A percentile compares a stretch with the other conserved stretches of the same genome.
These are phyloP conservation scores for Psilopsiagon aurifrons DNA, from an alignment of 2,113 vertebrate genomes.

Conservation along the genomic window DNA sequence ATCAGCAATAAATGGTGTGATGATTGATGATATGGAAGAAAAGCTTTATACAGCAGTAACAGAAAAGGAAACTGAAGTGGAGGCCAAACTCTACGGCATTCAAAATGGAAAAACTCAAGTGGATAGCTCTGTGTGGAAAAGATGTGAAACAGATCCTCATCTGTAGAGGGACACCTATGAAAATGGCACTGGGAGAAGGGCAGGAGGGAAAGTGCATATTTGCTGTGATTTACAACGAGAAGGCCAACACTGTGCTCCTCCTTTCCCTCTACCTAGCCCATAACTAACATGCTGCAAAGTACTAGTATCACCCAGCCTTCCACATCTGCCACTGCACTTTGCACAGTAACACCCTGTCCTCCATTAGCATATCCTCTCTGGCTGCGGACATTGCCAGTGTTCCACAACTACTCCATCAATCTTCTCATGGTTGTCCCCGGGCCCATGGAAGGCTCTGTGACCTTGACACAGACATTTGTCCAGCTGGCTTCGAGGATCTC, in stretches of 20 bases:
- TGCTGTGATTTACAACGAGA: background rate
- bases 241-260: background rate
- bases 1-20: fast-evolving
- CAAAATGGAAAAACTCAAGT: background rate
- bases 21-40: background rate
- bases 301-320: background rate
- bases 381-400: background rate
- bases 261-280: background rate
- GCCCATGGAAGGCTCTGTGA: background rate
- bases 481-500: background rate
- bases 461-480: no score
- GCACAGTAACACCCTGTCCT: background rate
- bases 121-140: background rate
- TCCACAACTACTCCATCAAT: background rate
- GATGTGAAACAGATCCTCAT: background rate
- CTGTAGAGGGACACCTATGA: background rate
- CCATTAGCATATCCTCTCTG: background rate
- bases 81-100: background rate
- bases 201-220: background rate
- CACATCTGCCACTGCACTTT: background rate
- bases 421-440: background rate
- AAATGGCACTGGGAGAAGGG: background rate
- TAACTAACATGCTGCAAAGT: background rate
- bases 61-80: background rate
- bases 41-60: background rate